Conservation (phyloP, 2,113 vertebrate genomes). For the Pteronura brasiliensis region DNA sequence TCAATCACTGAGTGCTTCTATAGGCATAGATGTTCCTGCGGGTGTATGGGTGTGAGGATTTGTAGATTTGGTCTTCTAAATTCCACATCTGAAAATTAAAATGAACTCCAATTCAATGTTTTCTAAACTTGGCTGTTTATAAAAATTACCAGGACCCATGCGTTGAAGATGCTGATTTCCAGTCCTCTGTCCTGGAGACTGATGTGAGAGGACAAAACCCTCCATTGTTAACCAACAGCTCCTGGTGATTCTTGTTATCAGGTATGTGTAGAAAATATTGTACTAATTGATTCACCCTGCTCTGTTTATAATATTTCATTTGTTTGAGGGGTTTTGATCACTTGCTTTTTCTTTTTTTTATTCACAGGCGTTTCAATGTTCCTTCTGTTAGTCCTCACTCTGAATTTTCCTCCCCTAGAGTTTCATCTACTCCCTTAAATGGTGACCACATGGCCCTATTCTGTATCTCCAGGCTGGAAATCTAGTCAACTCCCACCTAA, state of each 20-base stretch:
- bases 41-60: not conserved
- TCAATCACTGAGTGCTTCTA: not conserved
- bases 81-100: not conserved
- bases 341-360: not conserved
- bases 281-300: not conserved
- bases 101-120: not conserved
- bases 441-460: not conserved
- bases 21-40: not conserved
- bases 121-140: not conserved
- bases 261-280: not conserved
- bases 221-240: not conserved
- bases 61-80: not conserved
- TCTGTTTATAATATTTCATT: not conserved
- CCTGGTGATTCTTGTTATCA: not conserved
- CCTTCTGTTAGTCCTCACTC: not conserved
- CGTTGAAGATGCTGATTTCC: not conserved
- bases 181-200: not conserved
- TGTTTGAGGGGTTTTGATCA: not conserved
- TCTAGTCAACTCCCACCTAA: not conserved
- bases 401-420: not conserved
- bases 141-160: not conserved
- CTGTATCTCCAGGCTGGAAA: not conserved
- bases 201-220: not conserved
- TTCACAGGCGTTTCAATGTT: not conserved
- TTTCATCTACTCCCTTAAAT: not conserved